Conservation (phyloP, 2,888 invertebrate genomes). For the Petrolisthes cinctipes region DNA sequence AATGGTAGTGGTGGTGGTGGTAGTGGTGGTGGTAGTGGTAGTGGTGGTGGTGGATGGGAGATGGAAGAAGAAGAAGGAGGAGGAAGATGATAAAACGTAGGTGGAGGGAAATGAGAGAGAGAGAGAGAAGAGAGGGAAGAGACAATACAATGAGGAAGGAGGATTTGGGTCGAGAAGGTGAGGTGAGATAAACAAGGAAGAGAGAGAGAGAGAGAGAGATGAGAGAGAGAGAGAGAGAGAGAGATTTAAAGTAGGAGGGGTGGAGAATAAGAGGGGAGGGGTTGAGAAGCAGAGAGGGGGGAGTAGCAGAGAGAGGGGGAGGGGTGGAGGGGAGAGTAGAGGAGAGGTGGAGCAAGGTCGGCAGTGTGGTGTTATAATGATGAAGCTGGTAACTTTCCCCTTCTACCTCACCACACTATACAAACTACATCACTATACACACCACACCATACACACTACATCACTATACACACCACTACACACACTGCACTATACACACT, state of each 20-base stretch:
- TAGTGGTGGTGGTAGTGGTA: not conserved
- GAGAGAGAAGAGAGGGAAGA: conserved; percentile 6
- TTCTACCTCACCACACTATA: conserved; percentile 1
- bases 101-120: not conserved
- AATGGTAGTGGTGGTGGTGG: not conserved
- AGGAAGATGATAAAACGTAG: not conserved
- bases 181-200: not conserved
- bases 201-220: not conserved
- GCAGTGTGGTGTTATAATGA: not conserved
- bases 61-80: not conserved
- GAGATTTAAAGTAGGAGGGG: too few species aligned
- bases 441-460: not conserved
- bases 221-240: not conserved
- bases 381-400: conserved; percentile 2
- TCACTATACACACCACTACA: not conserved
- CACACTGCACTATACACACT: not conserved
- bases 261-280: not conserved
- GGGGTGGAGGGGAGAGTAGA: not conserved
- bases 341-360: not conserved
- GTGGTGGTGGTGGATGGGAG: conserved; percentile 2
- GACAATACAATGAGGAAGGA: not conserved
- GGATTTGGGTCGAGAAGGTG: not conserved
- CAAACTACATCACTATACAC: not conserved
- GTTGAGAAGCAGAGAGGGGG: not conserved
- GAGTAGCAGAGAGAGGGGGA: not conserved